A percentile compares a stretch with the other conserved stretches of the same genome.
Conservation (phyloP, 2,113 vertebrate species). For the Ochotona princeps region DNA sequence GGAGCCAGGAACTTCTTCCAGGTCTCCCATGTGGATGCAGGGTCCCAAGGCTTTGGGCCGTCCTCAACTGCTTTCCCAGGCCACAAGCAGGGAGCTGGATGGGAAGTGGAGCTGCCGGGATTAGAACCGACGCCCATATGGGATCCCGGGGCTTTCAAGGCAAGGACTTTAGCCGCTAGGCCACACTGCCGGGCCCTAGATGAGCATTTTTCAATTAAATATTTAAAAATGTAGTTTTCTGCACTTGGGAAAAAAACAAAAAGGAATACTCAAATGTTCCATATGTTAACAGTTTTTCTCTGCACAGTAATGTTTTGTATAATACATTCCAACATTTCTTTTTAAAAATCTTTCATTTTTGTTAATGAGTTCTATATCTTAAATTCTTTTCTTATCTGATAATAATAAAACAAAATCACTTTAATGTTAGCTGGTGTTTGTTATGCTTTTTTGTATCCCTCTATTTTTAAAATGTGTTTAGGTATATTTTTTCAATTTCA, state of each 20-base stretch:
- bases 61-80: no score
- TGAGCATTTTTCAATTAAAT: not conserved
- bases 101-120: no score
- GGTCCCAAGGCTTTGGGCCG: no score
- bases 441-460: not conserved
- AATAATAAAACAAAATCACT: not conserved
- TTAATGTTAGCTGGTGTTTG: not conserved
- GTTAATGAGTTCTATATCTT: conserved; percentile 2
- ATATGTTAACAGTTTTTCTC: not conserved
- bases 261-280: not conserved
- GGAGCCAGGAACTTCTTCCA: no score
- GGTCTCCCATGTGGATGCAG: no score
- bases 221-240: conserved; percentile 23
- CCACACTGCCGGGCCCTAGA: no score
- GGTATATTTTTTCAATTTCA: not conserved
- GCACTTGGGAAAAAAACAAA: not conserved
- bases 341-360: conserved; percentile 11
- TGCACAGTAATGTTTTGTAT: not conserved
- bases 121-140: no score
- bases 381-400: not conserved
- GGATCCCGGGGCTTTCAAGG: no score
- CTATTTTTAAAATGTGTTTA: not conserved
- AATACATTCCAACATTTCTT: not conserved
- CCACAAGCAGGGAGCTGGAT: no score
- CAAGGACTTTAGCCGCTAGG: no score